Base-by-base conservation (phyloP, 1,140 invertebrate genomes). In the Dysdera silvatica region DNA sequence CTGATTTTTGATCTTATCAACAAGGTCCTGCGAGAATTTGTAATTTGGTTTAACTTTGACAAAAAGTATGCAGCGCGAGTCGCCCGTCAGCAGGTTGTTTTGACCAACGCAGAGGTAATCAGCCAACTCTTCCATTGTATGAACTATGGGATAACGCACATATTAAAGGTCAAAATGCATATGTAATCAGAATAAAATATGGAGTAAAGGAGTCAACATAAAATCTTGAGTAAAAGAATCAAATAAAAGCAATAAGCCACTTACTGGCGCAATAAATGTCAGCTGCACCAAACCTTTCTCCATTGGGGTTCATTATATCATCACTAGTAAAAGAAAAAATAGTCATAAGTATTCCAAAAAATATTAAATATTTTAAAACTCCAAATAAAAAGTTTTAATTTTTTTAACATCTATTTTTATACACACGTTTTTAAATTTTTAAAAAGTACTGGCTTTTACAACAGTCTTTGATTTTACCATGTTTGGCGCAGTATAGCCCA, bases 301-400 rank as follows among this genome's bases (percentile, higher is more conserved):
- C 82, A 75, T 80, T 82, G 33, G 82, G 81, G 73, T 84, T 84
- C 24, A 84, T 68, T 1, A 81, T 82, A 2, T 80, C 81, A 76
- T 84, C 82, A 74, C 61, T 63, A 24, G 10, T 29, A 56, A 12
- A 52, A 0, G 40, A n/a, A 45, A 45, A 45, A 45, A 10, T 20
- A 49, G 24, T 23, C 23, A 10, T 26, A 23, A 26, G 8, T 49
- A n/a, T n/a, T n/a, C 29, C 12, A 49, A 49, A 49, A 8, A 1
- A 45, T 12, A 45, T 1, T 45, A 16, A 16, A 45, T 45, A 7
- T 18, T 18, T n/a, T 45, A 18, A n/a, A 8, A 45, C 7, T 2
- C 8, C 24, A n/a, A 1, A 45, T 45, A 6, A 12, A 16, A 28
- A 29, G n/a, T 45, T 18, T 45, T 45, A 45, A 45, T 45, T n/a